phyloP scores from a whole-genome alignment of 2,113 vertebrate species.

The Hirundichthys speculiger region DNA sequence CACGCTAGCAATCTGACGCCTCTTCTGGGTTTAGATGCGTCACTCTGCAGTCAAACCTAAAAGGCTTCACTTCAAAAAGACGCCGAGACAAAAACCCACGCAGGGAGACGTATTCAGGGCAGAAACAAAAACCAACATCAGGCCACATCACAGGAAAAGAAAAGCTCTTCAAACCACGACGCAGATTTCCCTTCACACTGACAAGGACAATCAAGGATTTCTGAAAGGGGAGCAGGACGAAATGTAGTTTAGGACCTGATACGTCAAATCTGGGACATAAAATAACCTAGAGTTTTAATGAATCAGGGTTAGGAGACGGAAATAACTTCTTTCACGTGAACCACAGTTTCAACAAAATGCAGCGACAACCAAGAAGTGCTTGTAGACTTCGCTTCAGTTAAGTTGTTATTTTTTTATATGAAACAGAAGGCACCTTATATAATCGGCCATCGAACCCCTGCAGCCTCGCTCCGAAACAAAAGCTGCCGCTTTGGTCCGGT shows the following conservation, averaged over 20 bases:
- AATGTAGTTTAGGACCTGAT: too few relatives aligned
- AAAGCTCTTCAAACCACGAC: neutral
- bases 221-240: too few relatives aligned
- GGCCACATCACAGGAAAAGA: constrained; percentile 23
- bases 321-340: too few relatives aligned
- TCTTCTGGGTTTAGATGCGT: constrained; percentile 13
- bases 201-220: too few relatives aligned
- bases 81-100: too few relatives aligned
- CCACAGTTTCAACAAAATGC: too few relatives aligned
- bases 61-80: neutral
- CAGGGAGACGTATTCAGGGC: constrained; percentile 1
- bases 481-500: neutral
- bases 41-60: constrained; percentile 9
- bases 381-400: too few relatives aligned
- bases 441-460: constrained; percentile 33
- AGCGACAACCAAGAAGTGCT: too few relatives aligned
- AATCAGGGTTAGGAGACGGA: too few relatives aligned
- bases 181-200: constrained; percentile 6
- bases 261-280: too few relatives aligned
- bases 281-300: too few relatives aligned
- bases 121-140: constrained; percentile 19
- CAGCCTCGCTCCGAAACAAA: constrained; percentile 26
- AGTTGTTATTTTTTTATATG: constrained; percentile 7
- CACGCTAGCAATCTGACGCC: constrained; percentile 18
- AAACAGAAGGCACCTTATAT: constrained; percentile 34